Evolutionary conservation across 2,113 vertebrate species (phyloP), one percentile per base, ranked within the genome.

Genomic region (Channa argus): DNA sequence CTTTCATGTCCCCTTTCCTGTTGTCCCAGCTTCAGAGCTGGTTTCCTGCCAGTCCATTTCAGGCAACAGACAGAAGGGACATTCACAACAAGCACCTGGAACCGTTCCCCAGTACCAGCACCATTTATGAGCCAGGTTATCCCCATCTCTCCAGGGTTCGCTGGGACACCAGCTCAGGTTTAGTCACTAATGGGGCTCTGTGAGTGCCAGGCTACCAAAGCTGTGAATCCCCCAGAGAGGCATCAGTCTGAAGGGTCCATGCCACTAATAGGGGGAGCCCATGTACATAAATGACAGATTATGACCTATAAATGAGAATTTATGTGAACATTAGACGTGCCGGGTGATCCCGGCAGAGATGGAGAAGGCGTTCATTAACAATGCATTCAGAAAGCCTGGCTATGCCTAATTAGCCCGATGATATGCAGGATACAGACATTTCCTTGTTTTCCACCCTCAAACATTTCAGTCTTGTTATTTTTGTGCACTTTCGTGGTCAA

Each of bases 221-320:
- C 82, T 79, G 89, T 75, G 84, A 88, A 90, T 94, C 92, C 93
- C 94, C 92, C 59, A 76, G 92, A 90, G 94, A 91, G 75, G 51
- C 86, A 89, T 90, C 80, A 88, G 74, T 85, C 88, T 86, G 77
- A 79, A 89, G 83, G 85, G 70, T 67, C 82, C 83, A 33, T 49
- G 75, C 77, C 86, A 73, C 88, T 91, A 94, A 94, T 94, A 94
- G 93, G 94, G 90, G 89, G 70, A 76, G 79, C 75, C 83, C 83
- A 82, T 89, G 86, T 93, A 92, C 91, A 92, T 93, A 93, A 92
- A 92, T 94, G 92, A 93, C 86, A 89, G 93, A 94, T 95, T 94
- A 94, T 92, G 92, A 94, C 91, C 93, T 92, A 94, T 94, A 94
- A 95, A 95, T 93, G 92, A 88, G 90, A 94, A 95, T 95, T 94